phyloP scores from a whole-genome alignment of 2,113 vertebrate species.

The Pitta sordida region DNA sequence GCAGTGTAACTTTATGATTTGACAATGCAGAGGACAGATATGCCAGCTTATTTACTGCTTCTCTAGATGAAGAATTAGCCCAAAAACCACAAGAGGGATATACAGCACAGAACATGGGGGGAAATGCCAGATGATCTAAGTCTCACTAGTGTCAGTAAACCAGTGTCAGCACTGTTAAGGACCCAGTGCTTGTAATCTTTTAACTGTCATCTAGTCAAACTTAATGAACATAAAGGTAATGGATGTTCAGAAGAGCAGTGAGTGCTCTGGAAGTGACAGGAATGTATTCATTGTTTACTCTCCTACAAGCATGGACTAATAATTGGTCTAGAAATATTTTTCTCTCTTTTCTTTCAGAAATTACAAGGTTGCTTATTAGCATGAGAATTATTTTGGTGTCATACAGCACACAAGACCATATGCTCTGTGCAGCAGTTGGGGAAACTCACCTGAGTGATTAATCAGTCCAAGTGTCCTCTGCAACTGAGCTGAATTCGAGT shows the following conservation, averaged over 20 bases:
- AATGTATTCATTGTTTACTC: neutral
- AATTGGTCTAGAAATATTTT: neutral
- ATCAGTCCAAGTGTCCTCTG: neutral
- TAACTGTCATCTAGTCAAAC: neutral
- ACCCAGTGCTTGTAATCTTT: neutral
- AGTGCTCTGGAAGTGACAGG: neutral
- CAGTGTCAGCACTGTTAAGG: neutral
- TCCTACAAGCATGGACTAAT: neutral
- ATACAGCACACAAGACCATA: neutral
- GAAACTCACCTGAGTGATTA: neutral
- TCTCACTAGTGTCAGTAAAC: neutral
- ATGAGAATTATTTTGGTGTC: neutral
- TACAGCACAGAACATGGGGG: neutral
- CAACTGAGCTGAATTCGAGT: neutral
- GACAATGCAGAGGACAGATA: neutral
- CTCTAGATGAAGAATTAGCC: neutral
- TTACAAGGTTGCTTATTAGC: neutral
- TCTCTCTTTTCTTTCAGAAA: neutral
- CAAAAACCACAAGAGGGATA: neutral
- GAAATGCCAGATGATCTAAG: neutral
- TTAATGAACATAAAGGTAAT: neutral
- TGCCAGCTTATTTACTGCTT: constrained; percentile 37
- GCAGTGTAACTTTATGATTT: constrained; percentile 39
- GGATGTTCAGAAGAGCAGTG: neutral
- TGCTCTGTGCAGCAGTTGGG: neutral